Evolutionary conservation across 2,888 invertebrate genomes (phyloP).

Genomic region (Monochamus alternatus): DNA sequence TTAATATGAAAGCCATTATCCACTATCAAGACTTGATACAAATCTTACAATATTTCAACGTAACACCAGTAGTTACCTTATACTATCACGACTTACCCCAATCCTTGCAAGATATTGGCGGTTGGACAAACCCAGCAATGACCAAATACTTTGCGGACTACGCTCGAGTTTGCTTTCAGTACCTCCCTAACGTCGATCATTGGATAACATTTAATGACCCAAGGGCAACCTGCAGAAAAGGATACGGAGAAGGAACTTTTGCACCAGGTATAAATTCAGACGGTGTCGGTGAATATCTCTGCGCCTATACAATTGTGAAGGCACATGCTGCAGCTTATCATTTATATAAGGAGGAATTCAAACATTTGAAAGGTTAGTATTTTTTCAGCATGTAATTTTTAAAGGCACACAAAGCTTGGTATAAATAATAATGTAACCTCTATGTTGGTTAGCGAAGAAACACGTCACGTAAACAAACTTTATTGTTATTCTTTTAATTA

Average conservation of each 20-base stretch:
- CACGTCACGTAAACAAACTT: too few species aligned
- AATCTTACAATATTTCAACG: constrained; percentile 38
- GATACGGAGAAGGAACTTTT: constrained; percentile 61
- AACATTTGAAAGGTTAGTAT: not conserved
- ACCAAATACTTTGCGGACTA: constrained; percentile 76
- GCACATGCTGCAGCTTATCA: constrained; percentile 79
- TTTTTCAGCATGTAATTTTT: too few species aligned
- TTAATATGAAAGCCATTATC: constrained; percentile 70
- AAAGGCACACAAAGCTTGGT: too few species aligned
- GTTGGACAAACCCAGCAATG: constrained; percentile 78
- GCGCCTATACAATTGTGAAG: constrained; percentile 76
- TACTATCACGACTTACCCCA: constrained; percentile 77
- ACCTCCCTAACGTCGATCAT: constrained; percentile 73
- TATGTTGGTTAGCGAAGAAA: too few species aligned
- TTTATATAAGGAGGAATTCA: constrained; percentile 12
- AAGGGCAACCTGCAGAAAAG: constrained; percentile 56
- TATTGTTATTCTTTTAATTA: too few species aligned
- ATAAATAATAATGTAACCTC: too few species aligned
- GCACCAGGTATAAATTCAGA: constrained; percentile 72
- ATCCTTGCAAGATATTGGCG: constrained; percentile 70
- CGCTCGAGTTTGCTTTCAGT: constrained; percentile 71
- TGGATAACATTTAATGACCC: constrained; percentile 76
- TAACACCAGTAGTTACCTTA: constrained; percentile 46
- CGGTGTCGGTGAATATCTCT: constrained; percentile 76
- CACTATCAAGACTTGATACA: constrained; percentile 48